Conservation (phyloP, 2,797 vertebrate species). For the Zalophus californianus region DNA sequence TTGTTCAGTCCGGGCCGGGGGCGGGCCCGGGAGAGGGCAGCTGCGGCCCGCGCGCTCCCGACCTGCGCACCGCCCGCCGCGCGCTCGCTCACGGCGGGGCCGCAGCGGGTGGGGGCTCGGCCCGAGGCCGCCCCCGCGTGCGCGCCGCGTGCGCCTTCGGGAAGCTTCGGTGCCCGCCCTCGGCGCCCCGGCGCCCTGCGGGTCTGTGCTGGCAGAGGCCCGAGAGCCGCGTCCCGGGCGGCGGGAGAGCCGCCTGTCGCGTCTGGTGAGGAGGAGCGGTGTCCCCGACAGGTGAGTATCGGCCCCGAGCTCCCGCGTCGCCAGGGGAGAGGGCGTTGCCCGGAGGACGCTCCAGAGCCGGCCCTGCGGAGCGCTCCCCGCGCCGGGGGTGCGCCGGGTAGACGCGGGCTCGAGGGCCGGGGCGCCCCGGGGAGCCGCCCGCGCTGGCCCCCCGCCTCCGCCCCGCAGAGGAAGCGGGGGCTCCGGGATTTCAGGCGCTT, state of each 20-base stretch:
- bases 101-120: background rate
- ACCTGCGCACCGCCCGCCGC: rapidly evolving
- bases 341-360: background rate
- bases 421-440: background rate
- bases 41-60: background rate
- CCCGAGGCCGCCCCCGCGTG: too few species aligned
- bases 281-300: background rate
- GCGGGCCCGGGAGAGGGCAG: background rate
- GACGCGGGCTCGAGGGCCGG: rapidly evolving
- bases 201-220: background rate
- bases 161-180: background rate
- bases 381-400: too few species aligned
- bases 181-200: rapidly evolving
- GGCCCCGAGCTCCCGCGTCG: too few species aligned
- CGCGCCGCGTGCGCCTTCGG: background rate
- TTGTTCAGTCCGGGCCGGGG: background rate
- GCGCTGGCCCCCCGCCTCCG: background rate
- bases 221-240: rapidly evolving
- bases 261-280: background rate
- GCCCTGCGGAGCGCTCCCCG: background rate
- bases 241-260: rapidly evolving
- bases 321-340: background rate
- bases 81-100: rapidly evolving
- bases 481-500: background rate
- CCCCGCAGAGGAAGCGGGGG: background rate